Percentiles rank a stretch among this genome's conserved stretches.
Conservation (phyloP, 2,888 invertebrate genomes). For the Nephrocerus scutellatus region DNA sequence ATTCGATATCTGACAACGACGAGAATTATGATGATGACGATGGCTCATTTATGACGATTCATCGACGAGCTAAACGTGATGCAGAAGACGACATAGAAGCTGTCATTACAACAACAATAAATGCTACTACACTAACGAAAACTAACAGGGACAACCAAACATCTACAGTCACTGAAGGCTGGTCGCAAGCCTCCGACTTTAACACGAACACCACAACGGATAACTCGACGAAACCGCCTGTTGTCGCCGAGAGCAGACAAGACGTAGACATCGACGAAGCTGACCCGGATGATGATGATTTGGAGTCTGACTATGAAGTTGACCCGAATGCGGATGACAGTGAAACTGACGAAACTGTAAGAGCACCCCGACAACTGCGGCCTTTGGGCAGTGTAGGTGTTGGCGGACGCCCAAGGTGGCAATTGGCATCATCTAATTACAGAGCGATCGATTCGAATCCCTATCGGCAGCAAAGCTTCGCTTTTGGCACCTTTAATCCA, state of each 20-base stretch:
- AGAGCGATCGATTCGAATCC: slow-evolving; percentile 34
- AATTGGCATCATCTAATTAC: slow-evolving; percentile 27
- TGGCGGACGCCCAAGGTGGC: slow-evolving; percentile 27
- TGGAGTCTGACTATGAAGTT: slow-evolving; percentile 15
- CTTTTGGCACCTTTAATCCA: slow-evolving; percentile 39
- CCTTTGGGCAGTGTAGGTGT: slow-evolving; percentile 24
- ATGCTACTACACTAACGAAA: neutral
- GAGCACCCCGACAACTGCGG: slow-evolving; percentile 40
- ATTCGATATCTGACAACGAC: slow-evolving; percentile 29
- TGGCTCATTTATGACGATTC: slow-evolving; percentile 11
- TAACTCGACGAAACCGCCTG: neutral
- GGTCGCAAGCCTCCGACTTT: neutral
- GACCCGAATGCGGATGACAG: slow-evolving; percentile 26
- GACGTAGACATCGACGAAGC: slow-evolving; percentile 10
- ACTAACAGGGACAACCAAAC: slow-evolving; percentile 4
- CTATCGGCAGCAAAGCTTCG: slow-evolving; percentile 24
- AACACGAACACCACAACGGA: slow-evolving; percentile 5
- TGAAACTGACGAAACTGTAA: slow-evolving; percentile 31
- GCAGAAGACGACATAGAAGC: slow-evolving; percentile 11
- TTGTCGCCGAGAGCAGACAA: slow-evolving; percentile 10
- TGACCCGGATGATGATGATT: slow-evolving; percentile 13
- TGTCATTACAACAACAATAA: neutral
- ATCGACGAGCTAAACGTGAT: slow-evolving; percentile 23
- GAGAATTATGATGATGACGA: slow-evolving; percentile 5
- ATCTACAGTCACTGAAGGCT: neutral